Conservation (phyloP, 2,888 invertebrate species). For the Cybosia mesomella region DNA sequence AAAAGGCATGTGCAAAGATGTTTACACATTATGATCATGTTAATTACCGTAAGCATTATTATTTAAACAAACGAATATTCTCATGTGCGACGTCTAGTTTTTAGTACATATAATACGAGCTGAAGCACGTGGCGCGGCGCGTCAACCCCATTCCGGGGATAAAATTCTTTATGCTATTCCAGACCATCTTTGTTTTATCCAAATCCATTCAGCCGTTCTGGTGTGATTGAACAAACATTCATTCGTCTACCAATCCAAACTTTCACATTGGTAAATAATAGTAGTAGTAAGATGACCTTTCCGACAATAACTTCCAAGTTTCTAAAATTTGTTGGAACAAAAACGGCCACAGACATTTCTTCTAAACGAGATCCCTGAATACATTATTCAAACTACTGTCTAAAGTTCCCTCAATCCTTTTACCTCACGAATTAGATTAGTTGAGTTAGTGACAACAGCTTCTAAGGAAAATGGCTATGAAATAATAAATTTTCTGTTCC, state of each 20-base stretch:
- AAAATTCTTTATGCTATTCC: background rate
- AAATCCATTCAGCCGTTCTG: background rate
- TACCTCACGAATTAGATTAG: constrained; percentile 24
- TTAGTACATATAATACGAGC: background rate
- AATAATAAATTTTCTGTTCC: background rate
- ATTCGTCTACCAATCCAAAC: background rate
- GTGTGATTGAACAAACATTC: background rate
- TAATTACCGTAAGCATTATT: background rate
- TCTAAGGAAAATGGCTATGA: background rate
- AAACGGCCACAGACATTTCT: constrained; percentile 8
- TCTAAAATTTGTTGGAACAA: background rate
- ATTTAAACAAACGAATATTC: background rate
- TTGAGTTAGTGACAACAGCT: constrained; percentile 19
- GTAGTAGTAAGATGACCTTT: background rate
- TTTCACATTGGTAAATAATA: background rate
- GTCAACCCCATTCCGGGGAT: too few relatives aligned
- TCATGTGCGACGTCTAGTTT: background rate
- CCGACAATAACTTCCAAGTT: background rate
- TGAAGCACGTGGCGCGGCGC: too few relatives aligned
- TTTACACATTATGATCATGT: background rate
- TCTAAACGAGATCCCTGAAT: constrained; percentile 14
- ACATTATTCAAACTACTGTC: constrained; percentile 26
- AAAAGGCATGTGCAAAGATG: background rate
- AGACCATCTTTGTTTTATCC: background rate
- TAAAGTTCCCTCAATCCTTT: constrained; percentile 25